Evolutionary conservation across 1,140 invertebrate genomes (phyloP), one percentile per base, ranked within the genome.

Genomic region (Psilanteris sp.): DNA sequence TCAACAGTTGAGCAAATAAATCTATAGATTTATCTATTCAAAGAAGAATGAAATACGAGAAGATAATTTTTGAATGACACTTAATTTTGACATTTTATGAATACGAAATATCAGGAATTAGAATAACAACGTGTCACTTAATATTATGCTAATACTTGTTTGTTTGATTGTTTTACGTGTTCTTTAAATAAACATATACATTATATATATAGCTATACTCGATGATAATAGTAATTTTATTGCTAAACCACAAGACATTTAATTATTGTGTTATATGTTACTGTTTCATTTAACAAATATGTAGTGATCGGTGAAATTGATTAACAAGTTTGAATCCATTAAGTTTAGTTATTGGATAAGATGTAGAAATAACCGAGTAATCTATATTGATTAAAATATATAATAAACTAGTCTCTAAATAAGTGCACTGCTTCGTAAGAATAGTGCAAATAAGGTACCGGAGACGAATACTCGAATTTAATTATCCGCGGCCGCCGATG

Each of bases 331-430:
- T 52, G 2, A 20, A 44, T 55, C 31, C 22, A 39, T 32, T 29
- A 22, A 11, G 27, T 59, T 59, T 37, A 43, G 26, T 52, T 52
- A 32, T 74, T 67, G 52, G 6, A 52, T 68, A 62, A 75, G 61
- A 62, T 55, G 34, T 75, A 75, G 46, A 1, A 36, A 31, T 71
- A 67, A 52, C 15, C 15, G 29, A 67, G 1, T 67, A 59, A 59
- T 55, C 9, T 37, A 16, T 77, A 71, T 71, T 67, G 57, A 59
- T 68, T 43, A 61, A 31, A 66, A 66, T 59, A 26, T 77, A 66
- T 27, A 52, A 73, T 80, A 78, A 76, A 77, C 78, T 80, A 80
- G 78, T 80, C 78, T 80, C 76, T 77, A 78, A 64, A 44, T 75
- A 80, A 77, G 75, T 67, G 68, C 76, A 74, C 70, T 71, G 20